Base-by-base conservation (phyloP, 2,888 invertebrate species). In the Drosophila macrospina region DNA sequence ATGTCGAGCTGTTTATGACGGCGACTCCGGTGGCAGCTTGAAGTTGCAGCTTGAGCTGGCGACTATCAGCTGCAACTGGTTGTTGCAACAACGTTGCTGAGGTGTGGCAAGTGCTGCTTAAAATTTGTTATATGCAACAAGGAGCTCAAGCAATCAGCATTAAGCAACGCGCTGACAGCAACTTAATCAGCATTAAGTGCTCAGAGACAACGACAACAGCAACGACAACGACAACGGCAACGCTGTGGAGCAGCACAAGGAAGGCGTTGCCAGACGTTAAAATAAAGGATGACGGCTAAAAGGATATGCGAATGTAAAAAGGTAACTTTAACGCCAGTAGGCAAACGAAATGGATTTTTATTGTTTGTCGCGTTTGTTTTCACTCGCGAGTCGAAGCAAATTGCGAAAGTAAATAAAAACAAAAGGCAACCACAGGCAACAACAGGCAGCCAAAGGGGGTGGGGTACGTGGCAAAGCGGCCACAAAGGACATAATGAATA, bases 401-500 rank as follows among this genome's bases (percentile, higher is more conserved):
- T 82, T 83, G 80, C 67, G 67, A 85, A 85, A 82, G 82, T 82
- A 85, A 83, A 83, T 85, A 83, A 83, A 85, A 78, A 65, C 85
- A 81, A 84, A 71, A 63, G 78, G 51, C 60, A 45, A 24, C 59
- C 59, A 62, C 64, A 67, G 26, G 15, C 7, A 0, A 30, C 2
- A 7, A 7, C 13, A 28, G 36, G 52, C 28, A 13, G n/a, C 32
- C 5, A 41, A 26, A n/a, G n/a, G n/a, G n/a, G 28, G 32, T 30
- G 45, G 48, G 41, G 75, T 52, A 61, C 75, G 71, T 59, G 70
- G 75, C 63, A 69, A 74, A 51, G 60, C 79, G 56, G 74, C 73
- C 81, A 84, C 83, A 83, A 86, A 86, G 84, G 71, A 83, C 78
- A 80, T 83, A 84, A 86, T 86, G 80, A 86, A 84, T 84, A 77